phyloP scores from a whole-genome alignment of 2,888 invertebrate genomes.

The Apomyelois bistriatella region DNA sequence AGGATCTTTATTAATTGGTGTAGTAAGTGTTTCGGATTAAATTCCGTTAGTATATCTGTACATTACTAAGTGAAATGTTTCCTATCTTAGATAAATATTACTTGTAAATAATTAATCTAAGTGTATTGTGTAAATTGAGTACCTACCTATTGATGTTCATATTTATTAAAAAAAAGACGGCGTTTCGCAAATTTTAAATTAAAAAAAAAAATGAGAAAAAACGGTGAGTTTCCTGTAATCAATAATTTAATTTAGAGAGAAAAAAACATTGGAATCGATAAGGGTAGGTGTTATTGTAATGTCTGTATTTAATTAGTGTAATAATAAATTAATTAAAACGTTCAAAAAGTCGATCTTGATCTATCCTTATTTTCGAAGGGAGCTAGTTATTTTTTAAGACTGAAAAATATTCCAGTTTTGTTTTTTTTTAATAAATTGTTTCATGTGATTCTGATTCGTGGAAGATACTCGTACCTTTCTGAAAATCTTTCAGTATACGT shows the following conservation, averaged over 20 bases:
- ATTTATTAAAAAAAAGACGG: constrained; percentile 51
- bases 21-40: constrained; percentile 66
- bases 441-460: constrained; percentile 47
- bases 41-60: constrained; percentile 72
- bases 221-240: constrained; percentile 79
- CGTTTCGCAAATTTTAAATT: constrained; percentile 50
- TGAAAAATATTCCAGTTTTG: constrained; percentile 74
- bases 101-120: constrained; percentile 67
- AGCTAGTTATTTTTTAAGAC: constrained; percentile 74
- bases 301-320: constrained; percentile 64
- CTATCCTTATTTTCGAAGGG: constrained; percentile 43
- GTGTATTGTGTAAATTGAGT: constrained; percentile 70
- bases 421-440: constrained; percentile 50
- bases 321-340: constrained; percentile 51
- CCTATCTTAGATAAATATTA: constrained; percentile 72
- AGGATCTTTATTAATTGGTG: constrained; percentile 69
- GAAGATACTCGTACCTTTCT: constrained; percentile 64
- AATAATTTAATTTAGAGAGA: constrained; percentile 67
- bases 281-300: constrained; percentile 67
- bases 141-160: constrained; percentile 77
- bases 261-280: constrained; percentile 68
- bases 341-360: constrained; percentile 37
- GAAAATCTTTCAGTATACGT: constrained; percentile 79
- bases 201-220: constrained; percentile 39
- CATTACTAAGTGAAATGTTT: constrained; percentile 74